Conservation (phyloP, 2,888 invertebrate species). For the Drosophila algonquin region DNA sequence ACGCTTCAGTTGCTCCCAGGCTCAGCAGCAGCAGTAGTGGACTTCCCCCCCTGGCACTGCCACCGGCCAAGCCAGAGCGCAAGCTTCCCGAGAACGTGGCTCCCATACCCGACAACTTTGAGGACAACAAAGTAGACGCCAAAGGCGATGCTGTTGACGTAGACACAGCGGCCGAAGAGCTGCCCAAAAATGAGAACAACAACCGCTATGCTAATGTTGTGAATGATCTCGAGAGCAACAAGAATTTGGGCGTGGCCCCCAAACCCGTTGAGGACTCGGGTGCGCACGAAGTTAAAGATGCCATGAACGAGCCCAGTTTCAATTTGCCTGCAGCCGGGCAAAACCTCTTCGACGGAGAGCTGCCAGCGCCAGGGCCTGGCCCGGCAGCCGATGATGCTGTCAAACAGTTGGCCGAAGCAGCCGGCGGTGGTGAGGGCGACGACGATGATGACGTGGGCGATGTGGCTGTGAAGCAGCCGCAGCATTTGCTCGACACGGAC, state of each 20-base stretch:
- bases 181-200: conserved; percentile 75
- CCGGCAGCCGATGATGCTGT: conserved; percentile 47
- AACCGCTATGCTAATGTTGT: conserved; percentile 82
- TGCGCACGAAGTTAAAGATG: conserved; percentile 83
- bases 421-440: conserved; percentile 55
- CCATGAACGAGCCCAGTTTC: conserved; percentile 80
- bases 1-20: conserved; percentile 60
- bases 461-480: conserved; percentile 75
- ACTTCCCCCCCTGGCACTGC: conserved; percentile 63
- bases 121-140: conserved; percentile 67
- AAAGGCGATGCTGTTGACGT: conserved; percentile 60
- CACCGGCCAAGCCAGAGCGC: conserved; percentile 70
- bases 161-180: conserved; percentile 73
- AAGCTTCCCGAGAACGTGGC: conserved; percentile 82
- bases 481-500: conserved; percentile 79
- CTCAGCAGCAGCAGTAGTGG: conserved; percentile 65
- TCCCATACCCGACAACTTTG: conserved; percentile 83
- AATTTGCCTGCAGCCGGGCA: conserved; percentile 81
- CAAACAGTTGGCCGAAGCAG: conserved; percentile 45
- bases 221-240: conserved; percentile 70
- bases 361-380: conserved; percentile 52
- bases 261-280: conserved; percentile 80
- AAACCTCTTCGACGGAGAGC: conserved; percentile 75
- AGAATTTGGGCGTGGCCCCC: conserved; percentile 51
- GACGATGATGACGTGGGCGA: conserved; percentile 79